Evolutionary conservation across 1,140 invertebrate species (phyloP).

Genomic region (Brachionus manjavacas): DNA sequence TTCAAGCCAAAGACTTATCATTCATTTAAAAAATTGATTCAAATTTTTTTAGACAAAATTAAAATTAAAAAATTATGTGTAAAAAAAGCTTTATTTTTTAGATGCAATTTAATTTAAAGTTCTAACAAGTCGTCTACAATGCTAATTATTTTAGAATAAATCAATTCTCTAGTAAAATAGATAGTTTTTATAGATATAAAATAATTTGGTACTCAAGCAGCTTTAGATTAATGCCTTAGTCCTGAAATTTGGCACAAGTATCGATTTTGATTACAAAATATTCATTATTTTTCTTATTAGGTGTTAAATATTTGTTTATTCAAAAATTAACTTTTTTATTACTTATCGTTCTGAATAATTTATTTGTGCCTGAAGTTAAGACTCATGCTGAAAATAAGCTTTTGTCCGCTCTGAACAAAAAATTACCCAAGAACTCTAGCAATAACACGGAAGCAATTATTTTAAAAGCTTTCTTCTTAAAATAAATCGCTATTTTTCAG

Average conservation of each 20-base stretch:
- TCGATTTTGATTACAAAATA: background rate
- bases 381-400: background rate
- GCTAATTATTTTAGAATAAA: background rate
- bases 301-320: constrained; percentile 4
- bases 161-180: background rate
- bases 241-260: background rate
- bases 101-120: background rate
- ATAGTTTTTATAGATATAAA: background rate
- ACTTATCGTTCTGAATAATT: background rate
- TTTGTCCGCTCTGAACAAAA: background rate
- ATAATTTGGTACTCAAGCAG: background rate
- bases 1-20: too few relatives aligned
- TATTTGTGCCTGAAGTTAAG: background rate
- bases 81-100: background rate
- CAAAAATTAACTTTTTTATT: background rate
- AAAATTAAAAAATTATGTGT: too few relatives aligned
- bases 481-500: background rate
- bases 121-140: background rate
- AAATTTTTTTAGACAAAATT: background rate
- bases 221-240: background rate
- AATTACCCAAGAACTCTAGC: background rate
- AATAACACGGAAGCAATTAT: constrained; percentile 1
- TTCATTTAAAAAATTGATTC: background rate
- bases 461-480: background rate
- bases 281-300: background rate